These are phyloP conservation scores for Microcebus ravelobensis DNA, from an alignment of 2,113 vertebrate species.

Conservation along the genomic window DNA sequence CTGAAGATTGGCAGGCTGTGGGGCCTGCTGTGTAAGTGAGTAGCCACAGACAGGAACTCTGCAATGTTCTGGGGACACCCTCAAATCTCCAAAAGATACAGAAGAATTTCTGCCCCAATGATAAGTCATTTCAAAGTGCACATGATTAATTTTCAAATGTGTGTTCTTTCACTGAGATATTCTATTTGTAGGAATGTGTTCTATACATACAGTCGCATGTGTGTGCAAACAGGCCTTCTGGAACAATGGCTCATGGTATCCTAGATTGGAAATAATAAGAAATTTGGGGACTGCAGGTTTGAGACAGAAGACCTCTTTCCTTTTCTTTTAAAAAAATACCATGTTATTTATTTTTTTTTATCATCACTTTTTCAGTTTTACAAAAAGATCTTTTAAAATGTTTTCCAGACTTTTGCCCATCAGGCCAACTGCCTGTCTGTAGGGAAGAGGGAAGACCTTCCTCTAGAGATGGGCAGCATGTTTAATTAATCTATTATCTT, in stretches of 20 bases:
- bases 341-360: background rate
- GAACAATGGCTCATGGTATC: background rate
- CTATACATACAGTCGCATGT: background rate
- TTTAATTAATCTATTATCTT: constrained; percentile 50
- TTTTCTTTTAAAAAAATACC: background rate
- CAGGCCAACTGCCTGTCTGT: background rate
- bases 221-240: background rate
- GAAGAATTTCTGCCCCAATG: constrained; percentile 11
- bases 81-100: background rate
- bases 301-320: background rate
- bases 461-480: background rate
- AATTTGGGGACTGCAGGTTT: background rate
- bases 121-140: background rate
- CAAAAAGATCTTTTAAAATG: background rate
- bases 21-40: background rate
- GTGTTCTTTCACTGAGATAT: background rate
- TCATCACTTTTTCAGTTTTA: constrained; percentile 29
- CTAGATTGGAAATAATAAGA: background rate
- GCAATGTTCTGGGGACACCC: background rate
- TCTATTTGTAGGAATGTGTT: background rate
- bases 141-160: background rate
- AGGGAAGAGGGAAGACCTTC: background rate
- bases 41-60: background rate
- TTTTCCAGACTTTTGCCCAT: constrained; percentile 26
- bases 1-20: background rate